These are phyloP conservation scores for Allacma fusca DNA, from an alignment of 2,888 invertebrate species.

Conservation along the genomic window DNA sequence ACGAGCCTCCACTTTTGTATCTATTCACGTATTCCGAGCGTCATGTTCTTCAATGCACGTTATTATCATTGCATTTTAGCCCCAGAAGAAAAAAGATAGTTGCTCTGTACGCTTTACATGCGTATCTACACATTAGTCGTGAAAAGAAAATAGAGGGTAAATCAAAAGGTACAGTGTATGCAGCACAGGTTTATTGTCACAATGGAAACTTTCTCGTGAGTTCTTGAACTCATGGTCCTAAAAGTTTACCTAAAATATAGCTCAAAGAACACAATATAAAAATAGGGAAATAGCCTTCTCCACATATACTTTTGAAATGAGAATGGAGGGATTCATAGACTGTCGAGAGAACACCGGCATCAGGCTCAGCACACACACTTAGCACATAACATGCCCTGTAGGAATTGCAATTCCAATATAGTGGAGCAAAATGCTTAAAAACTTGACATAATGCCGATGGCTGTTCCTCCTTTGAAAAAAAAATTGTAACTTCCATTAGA, in stretches of 20 bases:
- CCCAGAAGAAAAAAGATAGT: background rate
- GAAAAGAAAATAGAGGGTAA: background rate
- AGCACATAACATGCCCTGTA: background rate
- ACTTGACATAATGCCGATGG: background rate
- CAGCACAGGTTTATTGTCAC: constrained; percentile 1
- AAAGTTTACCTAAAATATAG: background rate
- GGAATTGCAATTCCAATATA: constrained; percentile 8
- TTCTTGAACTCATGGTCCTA: constrained; percentile 7
- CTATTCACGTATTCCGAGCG: background rate
- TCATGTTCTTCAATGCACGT: background rate
- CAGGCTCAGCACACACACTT: background rate
- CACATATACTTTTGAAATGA: background rate
- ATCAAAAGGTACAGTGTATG: background rate
- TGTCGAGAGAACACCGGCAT: background rate
- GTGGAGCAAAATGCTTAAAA: constrained; percentile 2
- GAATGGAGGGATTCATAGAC: background rate
- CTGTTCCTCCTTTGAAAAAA: background rate
- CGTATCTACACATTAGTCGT: background rate
- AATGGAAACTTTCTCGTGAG: background rate
- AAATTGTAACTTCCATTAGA: too few relatives aligned
- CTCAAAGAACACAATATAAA: background rate
- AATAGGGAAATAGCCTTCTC: background rate
- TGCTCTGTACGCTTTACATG: background rate
- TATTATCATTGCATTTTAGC: background rate
- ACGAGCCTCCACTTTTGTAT: background rate